phyloP scores from a whole-genome alignment of 2,888 invertebrate species.

The Platycheirus albimanus region DNA sequence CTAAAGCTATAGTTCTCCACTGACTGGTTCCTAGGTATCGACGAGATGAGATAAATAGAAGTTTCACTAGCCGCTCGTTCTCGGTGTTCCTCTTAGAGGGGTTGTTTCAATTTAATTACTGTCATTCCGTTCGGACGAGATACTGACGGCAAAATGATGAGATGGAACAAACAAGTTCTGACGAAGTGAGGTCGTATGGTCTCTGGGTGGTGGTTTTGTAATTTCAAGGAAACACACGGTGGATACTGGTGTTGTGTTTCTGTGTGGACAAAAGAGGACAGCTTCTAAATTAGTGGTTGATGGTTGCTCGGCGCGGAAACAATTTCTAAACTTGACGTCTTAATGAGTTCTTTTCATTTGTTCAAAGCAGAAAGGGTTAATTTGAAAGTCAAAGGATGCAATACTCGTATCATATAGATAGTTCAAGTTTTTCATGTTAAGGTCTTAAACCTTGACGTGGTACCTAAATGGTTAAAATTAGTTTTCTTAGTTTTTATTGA shows the following conservation, averaged over 20 bases:
- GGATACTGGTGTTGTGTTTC: background rate
- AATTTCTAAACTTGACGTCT: constrained; percentile 45
- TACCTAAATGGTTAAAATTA: too few relatives aligned
- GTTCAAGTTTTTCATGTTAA: too few relatives aligned
- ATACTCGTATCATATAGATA: too few relatives aligned
- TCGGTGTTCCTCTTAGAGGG: constrained; percentile 4
- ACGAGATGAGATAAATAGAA: constrained; percentile 29
- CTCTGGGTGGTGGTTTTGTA: constrained; percentile 16
- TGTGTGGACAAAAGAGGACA: constrained; percentile 2
- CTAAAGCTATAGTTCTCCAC: constrained; percentile 3
- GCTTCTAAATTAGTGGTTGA: constrained; percentile 37
- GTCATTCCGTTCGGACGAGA: constrained; percentile 58
- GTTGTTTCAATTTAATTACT: constrained; percentile 67
- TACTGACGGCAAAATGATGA: constrained; percentile 51
- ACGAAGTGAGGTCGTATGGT: constrained; percentile 40
- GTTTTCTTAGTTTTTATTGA: too few relatives aligned
- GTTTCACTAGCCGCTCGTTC: constrained; percentile 12
- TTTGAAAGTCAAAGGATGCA: constrained; percentile 21
- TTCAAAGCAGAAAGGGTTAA: constrained; percentile 25
- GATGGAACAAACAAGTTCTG: constrained; percentile 54
- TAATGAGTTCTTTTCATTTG: constrained; percentile 32
- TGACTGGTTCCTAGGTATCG: too few relatives aligned
- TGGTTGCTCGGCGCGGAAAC: constrained; percentile 11
- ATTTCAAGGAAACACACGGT: constrained; percentile 3
- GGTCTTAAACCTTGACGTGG: too few relatives aligned